phyloP scores from a whole-genome alignment of 1,140 invertebrate species.

The Platorchestia sp. region DNA sequence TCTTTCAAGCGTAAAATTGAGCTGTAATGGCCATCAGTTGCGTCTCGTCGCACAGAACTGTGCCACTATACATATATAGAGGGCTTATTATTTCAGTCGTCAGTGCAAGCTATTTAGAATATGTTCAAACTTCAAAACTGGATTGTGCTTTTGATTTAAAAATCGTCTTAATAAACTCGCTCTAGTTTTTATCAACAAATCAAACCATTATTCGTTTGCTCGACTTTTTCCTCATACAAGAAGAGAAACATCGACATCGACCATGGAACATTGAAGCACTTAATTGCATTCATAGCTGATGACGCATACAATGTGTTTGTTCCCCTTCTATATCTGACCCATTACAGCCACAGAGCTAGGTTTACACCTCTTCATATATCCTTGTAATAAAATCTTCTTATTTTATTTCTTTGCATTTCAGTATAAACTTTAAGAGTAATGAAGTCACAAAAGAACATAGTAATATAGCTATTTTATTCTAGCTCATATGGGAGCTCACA shows the following conservation, averaged over 20 bases:
- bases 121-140: neutral
- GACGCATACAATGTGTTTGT: no score
- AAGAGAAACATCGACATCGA: no score
- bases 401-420: neutral
- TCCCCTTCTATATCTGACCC: no score
- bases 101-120: neutral
- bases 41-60: neutral
- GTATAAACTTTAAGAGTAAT: neutral
- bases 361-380: neutral
- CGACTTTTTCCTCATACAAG: no score
- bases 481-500: no score
- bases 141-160: neutral
- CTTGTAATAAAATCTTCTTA: neutral
- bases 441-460: neutral
- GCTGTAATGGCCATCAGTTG: neutral
- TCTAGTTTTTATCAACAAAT: no score
- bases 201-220: no score
- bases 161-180: neutral
- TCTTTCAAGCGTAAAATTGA: neutral
- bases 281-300: no score
- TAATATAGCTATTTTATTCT: neutral
- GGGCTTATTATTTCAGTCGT: neutral
- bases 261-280: no score
- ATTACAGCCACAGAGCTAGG: neutral
- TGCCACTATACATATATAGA: neutral